phyloP scores from a whole-genome alignment of 2,797 vertebrate genomes.

The Hoplostethus mediterraneus region DNA sequence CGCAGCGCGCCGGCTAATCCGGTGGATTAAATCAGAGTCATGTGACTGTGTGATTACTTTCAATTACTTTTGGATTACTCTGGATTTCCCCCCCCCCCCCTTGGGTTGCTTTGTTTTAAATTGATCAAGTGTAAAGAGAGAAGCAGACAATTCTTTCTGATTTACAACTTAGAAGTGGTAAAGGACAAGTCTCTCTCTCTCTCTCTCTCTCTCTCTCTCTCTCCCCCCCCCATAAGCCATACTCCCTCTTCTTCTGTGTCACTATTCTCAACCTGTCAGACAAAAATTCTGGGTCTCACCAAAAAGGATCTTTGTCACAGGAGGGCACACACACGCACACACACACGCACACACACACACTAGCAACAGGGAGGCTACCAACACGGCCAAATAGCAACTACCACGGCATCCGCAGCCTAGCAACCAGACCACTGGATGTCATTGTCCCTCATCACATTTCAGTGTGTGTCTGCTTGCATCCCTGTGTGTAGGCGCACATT shows the following conservation, averaged over 20 bases:
- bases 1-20: neutral
- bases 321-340: conserved; percentile 9
- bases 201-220: neutral
- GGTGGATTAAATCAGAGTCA: conserved; percentile 26
- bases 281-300: conserved; percentile 49
- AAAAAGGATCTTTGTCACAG: conserved; percentile 63
- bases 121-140: conserved; percentile 17
- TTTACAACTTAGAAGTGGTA: neutral
- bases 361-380: conserved; percentile 63
- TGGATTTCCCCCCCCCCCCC: neutral
- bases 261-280: conserved; percentile 63
- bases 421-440: conserved; percentile 73
- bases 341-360: conserved; percentile 45
- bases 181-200: neutral
- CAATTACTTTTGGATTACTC: neutral
- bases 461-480: conserved; percentile 28
- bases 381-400: conserved; percentile 74
- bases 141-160: conserved; percentile 2
- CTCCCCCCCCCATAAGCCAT: neutral
- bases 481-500: conserved; percentile 30
- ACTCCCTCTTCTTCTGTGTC: conserved; percentile 23
- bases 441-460: conserved; percentile 58
- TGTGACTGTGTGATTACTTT: conserved; percentile 7
- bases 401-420: conserved; percentile 71
- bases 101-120: conserved; percentile 1